A percentile compares a stretch with the other conserved stretches of the same genome.
Evolutionary conservation across 1,140 invertebrate species (phyloP).

Genomic region (Meloidogyne floridensis): DNA sequence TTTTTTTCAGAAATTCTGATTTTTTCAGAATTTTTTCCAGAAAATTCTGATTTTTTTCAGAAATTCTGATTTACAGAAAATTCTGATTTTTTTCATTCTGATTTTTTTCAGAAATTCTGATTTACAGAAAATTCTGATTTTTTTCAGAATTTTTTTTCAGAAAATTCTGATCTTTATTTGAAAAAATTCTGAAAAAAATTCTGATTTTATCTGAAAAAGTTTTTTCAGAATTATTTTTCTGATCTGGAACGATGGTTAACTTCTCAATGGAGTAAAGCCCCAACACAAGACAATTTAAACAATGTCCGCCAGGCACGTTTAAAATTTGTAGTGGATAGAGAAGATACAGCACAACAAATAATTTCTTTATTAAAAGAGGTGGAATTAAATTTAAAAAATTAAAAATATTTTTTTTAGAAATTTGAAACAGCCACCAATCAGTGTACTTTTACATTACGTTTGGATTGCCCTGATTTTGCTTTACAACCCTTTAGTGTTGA

Average conservation of each 20-base stretch:
- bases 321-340: conserved; percentile 24
- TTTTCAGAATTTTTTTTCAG: background rate
- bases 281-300: background rate
- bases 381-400: background rate
- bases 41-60: background rate
- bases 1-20: no score
- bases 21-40: no score
- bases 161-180: background rate
- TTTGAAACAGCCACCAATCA: background rate
- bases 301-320: conserved; percentile 1
- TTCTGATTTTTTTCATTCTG: no score
- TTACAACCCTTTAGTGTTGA: conserved; percentile 4
- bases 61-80: background rate
- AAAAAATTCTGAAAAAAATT: no score
- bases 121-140: background rate
- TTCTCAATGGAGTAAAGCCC: background rate
- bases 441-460: conserved; percentile 11
- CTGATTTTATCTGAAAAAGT: no score
- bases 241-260: conserved; percentile 6
- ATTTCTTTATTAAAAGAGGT: conserved; percentile 25
- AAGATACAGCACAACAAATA: conserved; percentile 22
- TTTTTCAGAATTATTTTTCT: no score
- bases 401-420: background rate
- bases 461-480: conserved; percentile 19
- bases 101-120: background rate